These are phyloP conservation scores for Aricia agestis DNA, from an alignment of 1,140 invertebrate species.

Conservation along the genomic window DNA sequence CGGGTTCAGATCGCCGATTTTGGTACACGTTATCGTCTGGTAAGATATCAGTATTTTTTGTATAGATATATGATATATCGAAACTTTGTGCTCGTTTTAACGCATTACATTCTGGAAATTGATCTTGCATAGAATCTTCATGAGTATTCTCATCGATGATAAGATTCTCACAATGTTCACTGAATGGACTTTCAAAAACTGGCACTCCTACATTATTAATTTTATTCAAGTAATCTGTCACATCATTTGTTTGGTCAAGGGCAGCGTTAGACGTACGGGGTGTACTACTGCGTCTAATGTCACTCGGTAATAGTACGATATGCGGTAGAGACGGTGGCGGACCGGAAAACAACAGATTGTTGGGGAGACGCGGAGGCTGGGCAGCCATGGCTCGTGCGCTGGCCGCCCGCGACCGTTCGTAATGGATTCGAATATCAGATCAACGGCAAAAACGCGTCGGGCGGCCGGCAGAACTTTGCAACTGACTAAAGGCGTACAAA, in stretches of 20 bases:
- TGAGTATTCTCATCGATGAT: slow-evolving; percentile 29
- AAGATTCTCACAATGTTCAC: slow-evolving; percentile 40
- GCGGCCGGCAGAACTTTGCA: slow-evolving; percentile 68
- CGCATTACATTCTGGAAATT: slow-evolving; percentile 38
- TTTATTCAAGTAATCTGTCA: slow-evolving; percentile 48
- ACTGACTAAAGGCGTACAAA: slow-evolving; percentile 69
- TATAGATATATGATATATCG: slow-evolving; percentile 60
- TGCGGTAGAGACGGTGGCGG: slow-evolving; percentile 56
- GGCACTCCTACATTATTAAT: slow-evolving; percentile 72
- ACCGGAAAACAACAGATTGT: slow-evolving; percentile 59
- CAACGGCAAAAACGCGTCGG: slow-evolving; percentile 60
- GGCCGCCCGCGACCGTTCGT: slow-evolving; percentile 54
- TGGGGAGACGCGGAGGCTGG: slow-evolving; percentile 68
- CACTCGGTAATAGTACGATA: slow-evolving; percentile 55
- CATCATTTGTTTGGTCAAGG: slow-evolving; percentile 47
- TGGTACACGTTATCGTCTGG: slow-evolving; percentile 36
- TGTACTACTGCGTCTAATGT: slow-evolving; percentile 30
- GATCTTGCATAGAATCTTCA: slow-evolving; percentile 32
- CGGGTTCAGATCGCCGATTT: slow-evolving; percentile 60
- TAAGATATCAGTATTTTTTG: slow-evolving; percentile 36
- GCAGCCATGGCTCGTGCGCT: slow-evolving; percentile 63
- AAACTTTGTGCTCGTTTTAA: slow-evolving; percentile 63
- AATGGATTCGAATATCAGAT: slow-evolving; percentile 49
- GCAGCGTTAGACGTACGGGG: slow-evolving; percentile 32
- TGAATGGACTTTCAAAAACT: slow-evolving; percentile 41